Base-by-base conservation (phyloP, 2,797 vertebrate genomes). In the Acipenser transmontanus region DNA sequence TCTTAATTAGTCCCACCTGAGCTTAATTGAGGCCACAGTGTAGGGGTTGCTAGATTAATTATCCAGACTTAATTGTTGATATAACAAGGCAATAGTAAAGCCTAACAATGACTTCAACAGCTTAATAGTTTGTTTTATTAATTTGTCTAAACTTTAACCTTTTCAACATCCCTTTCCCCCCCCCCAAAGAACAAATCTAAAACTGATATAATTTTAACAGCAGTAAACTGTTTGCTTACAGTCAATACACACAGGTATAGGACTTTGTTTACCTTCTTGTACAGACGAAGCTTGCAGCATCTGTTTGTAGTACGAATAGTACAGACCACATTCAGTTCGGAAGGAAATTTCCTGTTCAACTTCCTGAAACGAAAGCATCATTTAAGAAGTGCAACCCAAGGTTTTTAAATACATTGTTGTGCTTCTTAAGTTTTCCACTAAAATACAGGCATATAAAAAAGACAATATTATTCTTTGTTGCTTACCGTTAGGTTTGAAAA, bases 271-370 rank as follows among this genome's bases (percentile, higher is more conserved):
- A 99, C 97, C 97, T 94, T 95, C 87, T 65, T 82, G 82, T 74
- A 99, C 88, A 69, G 94, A 93, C 0, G 96, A 89, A 47, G 97
- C 94, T 69, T 90, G 88, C 71, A 99, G 76, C 93, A 99, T 94
- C 79, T 99, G 92, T 75, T 99, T 99, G 88, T 97, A 99, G 88
- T 98, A 99, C 6, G 97, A 99, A 76, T 99, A 99, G 86, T 99
- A 99, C 6, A 99, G 89, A 72, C 96, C 97, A 66, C 97, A 99
- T 78, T 99, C 97, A 0, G 97, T 99, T 80, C 97, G 90, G 85
- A 99, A 99, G 49, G 97, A 98, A 83, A 99, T 99, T 81, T 99
- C 97, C 71, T 95, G 89, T 84, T 99, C 96, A 0, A 99, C 93
- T 81, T 99, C 97, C 97, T 99, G 85, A 70, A 92, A 91, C 47